phyloP scores from a whole-genome alignment of 2,113 vertebrate species.

The Osmerus mordax region DNA sequence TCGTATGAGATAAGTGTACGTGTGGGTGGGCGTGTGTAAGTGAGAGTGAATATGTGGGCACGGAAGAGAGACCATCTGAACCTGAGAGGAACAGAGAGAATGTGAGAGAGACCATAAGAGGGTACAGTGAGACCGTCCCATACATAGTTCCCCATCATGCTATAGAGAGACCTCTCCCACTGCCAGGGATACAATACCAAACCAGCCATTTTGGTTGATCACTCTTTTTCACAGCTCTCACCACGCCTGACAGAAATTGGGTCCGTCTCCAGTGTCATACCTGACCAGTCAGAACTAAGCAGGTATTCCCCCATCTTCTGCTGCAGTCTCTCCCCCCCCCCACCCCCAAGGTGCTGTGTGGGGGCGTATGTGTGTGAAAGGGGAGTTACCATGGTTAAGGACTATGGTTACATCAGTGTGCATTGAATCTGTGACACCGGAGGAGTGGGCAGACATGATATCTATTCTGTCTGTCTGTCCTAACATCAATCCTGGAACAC shows the following conservation, averaged over 20 bases:
- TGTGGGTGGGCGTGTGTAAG: neutral
- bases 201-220: conserved; percentile 3
- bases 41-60: neutral
- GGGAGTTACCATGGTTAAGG: no score
- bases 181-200: neutral
- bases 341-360: no score
- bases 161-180: neutral
- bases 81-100: neutral
- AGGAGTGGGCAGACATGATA: no score
- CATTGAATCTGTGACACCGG: no score
- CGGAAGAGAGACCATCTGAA: no score
- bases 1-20: neutral
- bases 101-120: neutral
- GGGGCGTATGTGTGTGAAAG: no score
- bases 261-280: neutral
- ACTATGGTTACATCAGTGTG: no score
- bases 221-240: neutral
- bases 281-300: neutral
- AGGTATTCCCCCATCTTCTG: neutral
- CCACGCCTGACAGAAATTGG: neutral
- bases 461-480: no score
- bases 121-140: neutral
- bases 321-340: no score
- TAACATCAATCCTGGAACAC: no score
- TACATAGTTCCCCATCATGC: neutral